Evolutionary conservation across 2,888 invertebrate genomes (phyloP).

Genomic region (Drosophila dives): DNA sequence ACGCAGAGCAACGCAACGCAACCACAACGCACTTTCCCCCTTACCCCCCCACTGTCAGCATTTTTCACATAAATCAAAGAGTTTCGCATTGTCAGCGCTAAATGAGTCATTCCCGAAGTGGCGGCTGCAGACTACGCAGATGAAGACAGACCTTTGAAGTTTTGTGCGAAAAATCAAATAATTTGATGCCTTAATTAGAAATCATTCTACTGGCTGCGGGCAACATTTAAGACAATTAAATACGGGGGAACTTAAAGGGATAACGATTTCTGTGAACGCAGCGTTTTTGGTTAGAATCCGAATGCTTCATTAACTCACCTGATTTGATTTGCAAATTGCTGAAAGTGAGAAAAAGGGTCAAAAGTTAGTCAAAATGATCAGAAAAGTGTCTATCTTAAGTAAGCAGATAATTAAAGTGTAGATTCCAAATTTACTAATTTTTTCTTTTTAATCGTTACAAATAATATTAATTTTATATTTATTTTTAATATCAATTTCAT

Average conservation of each 20-base stretch:
- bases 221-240: constrained; percentile 37
- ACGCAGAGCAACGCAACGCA: constrained; percentile 12
- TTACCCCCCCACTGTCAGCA: background rate
- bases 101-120: constrained; percentile 58
- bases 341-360: constrained; percentile 18
- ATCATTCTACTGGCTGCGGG: constrained; percentile 8
- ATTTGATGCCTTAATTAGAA: constrained; percentile 50
- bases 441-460: background rate
- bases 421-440: background rate
- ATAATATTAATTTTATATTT: background rate
- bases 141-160: constrained; percentile 50
- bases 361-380: constrained; percentile 9
- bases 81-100: constrained; percentile 58
- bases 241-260: constrained; percentile 5
- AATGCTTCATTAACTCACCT: constrained; percentile 52
- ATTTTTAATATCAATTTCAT: background rate
- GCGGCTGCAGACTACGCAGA: background rate
- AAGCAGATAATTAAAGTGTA: background rate
- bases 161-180: constrained; percentile 50
- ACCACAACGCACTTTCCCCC: background rate
- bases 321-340: constrained; percentile 55
- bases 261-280: constrained; percentile 15
- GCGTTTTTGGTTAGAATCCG: background rate
- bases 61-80: constrained; percentile 57
- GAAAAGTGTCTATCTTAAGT: background rate